A percentile compares a stretch with the other conserved stretches of the same genome.
These are phyloP conservation scores for Caenorhabditis brenneri DNA, from an alignment of 1,140 invertebrate genomes.

Conservation along the genomic window DNA sequence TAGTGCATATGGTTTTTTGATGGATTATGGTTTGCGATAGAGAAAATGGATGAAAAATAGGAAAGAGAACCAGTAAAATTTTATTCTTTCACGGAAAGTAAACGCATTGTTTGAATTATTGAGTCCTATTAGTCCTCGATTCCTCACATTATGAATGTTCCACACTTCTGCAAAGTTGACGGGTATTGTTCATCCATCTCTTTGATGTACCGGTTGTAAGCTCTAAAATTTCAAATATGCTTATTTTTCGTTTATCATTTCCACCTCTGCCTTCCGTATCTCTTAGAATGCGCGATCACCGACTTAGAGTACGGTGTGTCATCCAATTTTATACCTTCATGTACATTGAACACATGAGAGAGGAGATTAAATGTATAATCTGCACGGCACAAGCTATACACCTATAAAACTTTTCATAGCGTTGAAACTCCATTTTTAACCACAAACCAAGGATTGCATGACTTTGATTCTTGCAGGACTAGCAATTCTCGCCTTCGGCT, in stretches of 20 bases:
- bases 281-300: not conserved
- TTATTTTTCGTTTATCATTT: not conserved
- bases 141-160: not conserved
- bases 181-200: not conserved
- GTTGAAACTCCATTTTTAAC: too few relatives aligned
- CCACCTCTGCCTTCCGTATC: not conserved
- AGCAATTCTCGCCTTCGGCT: too few relatives aligned
- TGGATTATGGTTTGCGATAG: too few relatives aligned
- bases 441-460: too few relatives aligned
- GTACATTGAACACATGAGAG: not conserved
- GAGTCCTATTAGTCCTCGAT: not conserved
- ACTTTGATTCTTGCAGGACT: too few relatives aligned
- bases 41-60: too few relatives aligned
- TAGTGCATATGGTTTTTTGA: too few relatives aligned
- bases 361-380: not conserved
- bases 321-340: not conserved
- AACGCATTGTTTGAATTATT: not conserved
- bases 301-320: not conserved
- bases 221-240: not conserved
- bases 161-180: not conserved
- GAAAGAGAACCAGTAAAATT: too few relatives aligned
- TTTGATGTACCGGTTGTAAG: not conserved
- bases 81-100: not conserved
- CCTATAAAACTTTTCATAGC: not conserved
- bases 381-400: not conserved